Evolutionary conservation across 2,113 vertebrate species (phyloP), one percentile per base, ranked within the genome.

Genomic region (Gobiocypris rarus): DNA sequence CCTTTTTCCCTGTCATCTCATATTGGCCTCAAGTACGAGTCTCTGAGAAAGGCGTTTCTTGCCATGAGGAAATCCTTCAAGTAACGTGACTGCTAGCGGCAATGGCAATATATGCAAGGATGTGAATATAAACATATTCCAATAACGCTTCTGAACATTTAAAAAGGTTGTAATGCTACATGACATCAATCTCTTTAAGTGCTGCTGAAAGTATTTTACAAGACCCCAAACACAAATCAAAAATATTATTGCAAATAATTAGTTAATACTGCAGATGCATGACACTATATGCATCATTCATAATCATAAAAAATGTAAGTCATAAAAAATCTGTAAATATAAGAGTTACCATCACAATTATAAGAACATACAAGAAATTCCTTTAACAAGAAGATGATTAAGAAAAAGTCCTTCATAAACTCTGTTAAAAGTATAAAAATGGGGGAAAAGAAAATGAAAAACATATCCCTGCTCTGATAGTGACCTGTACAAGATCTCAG

Each of bases 101-200:
- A n/a, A 9, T 14, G 22, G 5, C 10, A 45, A n/a, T 24, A 14
- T 24, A 11, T 1, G 69, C 38, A 71, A 43, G 69, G 38, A 45
- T 71, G 69, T 14, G 7, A 38, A 43, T 24, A 15, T 59, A 75
- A 15, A 76, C 31, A 41, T 58, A 52, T 75, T n/a, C 22, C 0
- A 70, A 70, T 41, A n/a, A 73, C 48, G 38, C 22, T 24, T 48
- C 26, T 26, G 22, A 61, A 70, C 6, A 1, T 41, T 41, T 38
- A 56, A 34, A 34, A 56, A 56, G 9, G 6, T 41, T 0, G 22
- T 70, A 56, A 48, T 74, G 93, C 93, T 91, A 92, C 89, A 89
- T 91, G 89, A 94, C 91, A 92, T 93, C 92, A 92, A 95, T 95
- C 93, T 91, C 80, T 80, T 75, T 89, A 83, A 96, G 96, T 95